phyloP scores from a whole-genome alignment of 2,888 invertebrate genomes.

The Drepanosiphum platanoidis region DNA sequence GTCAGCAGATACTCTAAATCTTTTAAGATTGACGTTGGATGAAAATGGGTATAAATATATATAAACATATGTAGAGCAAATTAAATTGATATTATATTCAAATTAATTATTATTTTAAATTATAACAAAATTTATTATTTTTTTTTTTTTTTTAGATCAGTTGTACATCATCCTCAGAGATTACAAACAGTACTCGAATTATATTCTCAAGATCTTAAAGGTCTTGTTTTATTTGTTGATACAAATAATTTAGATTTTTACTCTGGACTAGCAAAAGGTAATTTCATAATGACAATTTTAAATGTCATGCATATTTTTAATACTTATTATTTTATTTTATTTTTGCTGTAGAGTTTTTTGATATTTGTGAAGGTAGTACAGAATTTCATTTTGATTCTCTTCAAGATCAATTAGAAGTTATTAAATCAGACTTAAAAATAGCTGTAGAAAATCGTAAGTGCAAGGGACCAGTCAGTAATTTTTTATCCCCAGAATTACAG shows the following conservation, averaged over 20 bases:
- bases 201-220: constrained; percentile 91
- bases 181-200: constrained; percentile 93
- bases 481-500: constrained; percentile 65
- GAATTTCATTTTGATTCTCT: constrained; percentile 94
- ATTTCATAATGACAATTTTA: constrained; percentile 27
- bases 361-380: constrained; percentile 72
- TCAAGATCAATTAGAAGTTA: constrained; percentile 84
- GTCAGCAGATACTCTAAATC: constrained; percentile 83
- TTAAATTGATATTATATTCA: neutral
- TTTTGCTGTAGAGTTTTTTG: constrained; percentile 62
- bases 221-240: constrained; percentile 84
- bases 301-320: constrained; percentile 2
- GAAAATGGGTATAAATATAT: constrained; percentile 59
- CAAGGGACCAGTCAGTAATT: constrained; percentile 64
- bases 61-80: no score
- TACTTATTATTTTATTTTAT: neutral
- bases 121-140: neutral
- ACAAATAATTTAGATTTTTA: constrained; percentile 73
- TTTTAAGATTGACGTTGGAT: constrained; percentile 71
- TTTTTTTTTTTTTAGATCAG: constrained; percentile 27
- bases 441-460: constrained; percentile 69
- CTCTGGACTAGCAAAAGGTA: constrained; percentile 74
- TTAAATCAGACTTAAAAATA: constrained; percentile 72
- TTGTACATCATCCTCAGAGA: constrained; percentile 71
- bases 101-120: constrained; percentile 8